Evolutionary conservation across 2,888 invertebrate species (phyloP).

Genomic region (Linnaemya vulpina): DNA sequence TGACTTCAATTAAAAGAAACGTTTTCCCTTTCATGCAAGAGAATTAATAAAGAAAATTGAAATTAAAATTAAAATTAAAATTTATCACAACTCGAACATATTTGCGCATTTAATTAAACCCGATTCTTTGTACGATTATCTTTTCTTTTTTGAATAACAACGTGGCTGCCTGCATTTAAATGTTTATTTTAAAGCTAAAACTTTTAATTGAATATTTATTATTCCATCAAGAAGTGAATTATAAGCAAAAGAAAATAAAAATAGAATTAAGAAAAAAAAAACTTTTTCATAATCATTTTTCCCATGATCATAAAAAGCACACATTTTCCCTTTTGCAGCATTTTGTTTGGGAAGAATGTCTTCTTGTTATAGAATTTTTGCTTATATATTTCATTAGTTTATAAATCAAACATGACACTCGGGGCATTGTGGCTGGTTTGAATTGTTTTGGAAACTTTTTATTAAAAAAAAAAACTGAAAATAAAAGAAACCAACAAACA

Average conservation of each 20-base stretch:
- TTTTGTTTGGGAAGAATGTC: constrained; percentile 19
- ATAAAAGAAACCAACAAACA: constrained; percentile 7
- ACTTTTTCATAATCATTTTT: constrained; percentile 30
- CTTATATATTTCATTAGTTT: constrained; percentile 59
- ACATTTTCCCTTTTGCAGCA: not conserved
- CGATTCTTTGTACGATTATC: not conserved
- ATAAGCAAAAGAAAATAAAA: constrained; percentile 3
- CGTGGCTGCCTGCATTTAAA: not conserved
- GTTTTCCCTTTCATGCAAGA: not conserved
- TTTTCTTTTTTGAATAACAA: not conserved
- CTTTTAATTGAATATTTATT: constrained; percentile 41
- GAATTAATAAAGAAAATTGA: not conserved
- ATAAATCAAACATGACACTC: constrained; percentile 69
- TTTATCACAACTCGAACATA: not conserved
- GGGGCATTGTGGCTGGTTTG: constrained; percentile 48
- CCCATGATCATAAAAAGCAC: constrained; percentile 42
- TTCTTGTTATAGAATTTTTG: constrained; percentile 55
- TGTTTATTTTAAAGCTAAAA: not conserved
- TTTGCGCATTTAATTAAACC: not conserved
- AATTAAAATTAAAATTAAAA: not conserved
- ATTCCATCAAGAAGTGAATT: not conserved
- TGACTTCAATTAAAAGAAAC: not conserved
- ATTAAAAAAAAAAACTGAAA: constrained; percentile 14
- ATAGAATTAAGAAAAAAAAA: too few species aligned
- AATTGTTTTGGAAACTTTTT: constrained; percentile 25